These are phyloP conservation scores for Trachurus trachurus DNA, from an alignment of 2,797 vertebrate species.

Conservation along the genomic window DNA sequence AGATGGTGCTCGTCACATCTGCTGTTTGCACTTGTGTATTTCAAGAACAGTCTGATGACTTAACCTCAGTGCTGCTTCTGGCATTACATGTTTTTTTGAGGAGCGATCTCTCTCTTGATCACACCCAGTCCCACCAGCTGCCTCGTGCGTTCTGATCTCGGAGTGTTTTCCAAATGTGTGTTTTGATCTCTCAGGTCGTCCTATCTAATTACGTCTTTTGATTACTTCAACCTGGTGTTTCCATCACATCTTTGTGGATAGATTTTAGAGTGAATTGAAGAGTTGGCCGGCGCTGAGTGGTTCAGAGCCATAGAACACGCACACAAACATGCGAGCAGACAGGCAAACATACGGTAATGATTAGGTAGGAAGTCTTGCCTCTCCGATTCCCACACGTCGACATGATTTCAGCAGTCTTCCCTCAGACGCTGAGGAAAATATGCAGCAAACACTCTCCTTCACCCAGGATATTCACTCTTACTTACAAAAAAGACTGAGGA, in stretches of 20 bases:
- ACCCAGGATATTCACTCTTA: background rate
- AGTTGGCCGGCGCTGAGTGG: conserved; percentile 20
- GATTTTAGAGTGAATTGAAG: conserved; percentile 30
- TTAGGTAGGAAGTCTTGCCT: conserved; percentile 56
- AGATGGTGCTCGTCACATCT: conserved; percentile 48
- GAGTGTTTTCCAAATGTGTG: background rate
- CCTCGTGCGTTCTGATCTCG: conserved; percentile 12
- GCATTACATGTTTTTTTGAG: conserved; percentile 16
- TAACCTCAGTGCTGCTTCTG: background rate
- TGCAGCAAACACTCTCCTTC: background rate
- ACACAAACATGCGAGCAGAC: conserved; percentile 20
- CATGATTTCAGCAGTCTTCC: conserved; percentile 40
- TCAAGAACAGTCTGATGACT: conserved; percentile 1
- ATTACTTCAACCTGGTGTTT: conserved; percentile 48
- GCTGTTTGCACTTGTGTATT: background rate
- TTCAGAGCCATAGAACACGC: conserved; percentile 34
- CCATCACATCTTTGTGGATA: background rate
- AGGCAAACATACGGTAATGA: conserved; percentile 54
- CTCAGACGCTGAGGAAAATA: conserved; percentile 20
- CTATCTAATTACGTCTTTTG: conserved; percentile 39
- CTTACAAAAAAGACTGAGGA: conserved; percentile 1
- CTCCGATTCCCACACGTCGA: conserved; percentile 20
- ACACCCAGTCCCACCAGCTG: conserved; percentile 23
- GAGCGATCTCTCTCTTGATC: conserved; percentile 6
- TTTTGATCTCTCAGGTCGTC: conserved; percentile 15